phyloP scores from a whole-genome alignment of 2,888 invertebrate species.

The Dynastes hyllus region DNA sequence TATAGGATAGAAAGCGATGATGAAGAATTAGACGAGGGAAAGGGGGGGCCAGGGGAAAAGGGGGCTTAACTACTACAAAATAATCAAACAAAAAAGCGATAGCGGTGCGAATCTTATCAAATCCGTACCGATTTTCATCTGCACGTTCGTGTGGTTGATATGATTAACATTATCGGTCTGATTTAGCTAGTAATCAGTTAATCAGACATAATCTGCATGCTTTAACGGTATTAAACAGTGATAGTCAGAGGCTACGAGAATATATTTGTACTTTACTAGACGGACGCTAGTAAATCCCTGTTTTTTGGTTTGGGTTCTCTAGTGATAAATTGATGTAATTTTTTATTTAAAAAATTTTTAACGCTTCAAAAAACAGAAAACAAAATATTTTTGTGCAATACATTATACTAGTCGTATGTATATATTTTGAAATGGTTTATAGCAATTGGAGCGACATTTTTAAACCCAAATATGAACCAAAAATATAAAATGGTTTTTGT shows the following conservation, averaged over 20 bases:
- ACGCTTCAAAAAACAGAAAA: constrained; percentile 20
- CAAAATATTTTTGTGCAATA: constrained; percentile 7
- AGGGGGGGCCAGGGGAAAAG: too few relatives aligned
- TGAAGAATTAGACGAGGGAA: constrained; percentile 18
- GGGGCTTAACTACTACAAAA: background rate
- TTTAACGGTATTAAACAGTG: constrained; percentile 35
- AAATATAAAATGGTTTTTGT: too few relatives aligned
- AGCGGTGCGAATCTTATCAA: background rate
- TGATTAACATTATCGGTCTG: constrained; percentile 28
- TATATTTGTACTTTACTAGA: background rate
- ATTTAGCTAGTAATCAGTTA: background rate
- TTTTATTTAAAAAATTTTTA: too few relatives aligned
- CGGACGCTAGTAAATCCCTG: too few relatives aligned
- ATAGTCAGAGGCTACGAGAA: constrained; percentile 1
- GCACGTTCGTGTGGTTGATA: constrained; percentile 19
- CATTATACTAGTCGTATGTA: constrained; percentile 8
- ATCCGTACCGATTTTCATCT: constrained; percentile 7
- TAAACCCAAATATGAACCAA: background rate
- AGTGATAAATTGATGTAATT: constrained; percentile 14
- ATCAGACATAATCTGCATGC: constrained; percentile 21
- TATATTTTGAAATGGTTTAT: background rate
- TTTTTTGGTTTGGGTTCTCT: too few relatives aligned
- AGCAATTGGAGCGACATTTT: background rate
- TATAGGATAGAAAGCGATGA: constrained; percentile 16
- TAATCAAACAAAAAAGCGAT: background rate